Evolutionary conservation across 2,888 invertebrate species (phyloP).

Genomic region (Rhagonycha lutea): DNA sequence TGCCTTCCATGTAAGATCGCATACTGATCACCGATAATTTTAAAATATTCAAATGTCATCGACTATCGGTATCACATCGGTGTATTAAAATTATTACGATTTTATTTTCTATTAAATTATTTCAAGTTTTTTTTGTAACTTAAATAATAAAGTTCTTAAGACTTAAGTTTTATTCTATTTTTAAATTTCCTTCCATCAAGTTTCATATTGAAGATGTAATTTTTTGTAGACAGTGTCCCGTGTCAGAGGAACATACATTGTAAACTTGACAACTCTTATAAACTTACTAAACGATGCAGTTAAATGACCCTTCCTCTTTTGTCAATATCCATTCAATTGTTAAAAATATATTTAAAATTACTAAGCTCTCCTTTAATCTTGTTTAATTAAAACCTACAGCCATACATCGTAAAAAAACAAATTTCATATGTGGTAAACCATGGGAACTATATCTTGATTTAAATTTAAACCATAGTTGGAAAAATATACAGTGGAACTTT

Average conservation of each 20-base stretch:
- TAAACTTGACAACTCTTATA: slow-evolving; percentile 17
- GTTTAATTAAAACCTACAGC: neutral
- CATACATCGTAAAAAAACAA: neutral
- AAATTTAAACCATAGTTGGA: neutral
- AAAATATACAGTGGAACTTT: neutral
- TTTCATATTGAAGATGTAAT: slow-evolving; percentile 10
- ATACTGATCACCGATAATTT: slow-evolving; percentile 47
- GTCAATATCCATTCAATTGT: slow-evolving; percentile 9
- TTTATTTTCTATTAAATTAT: neutral
- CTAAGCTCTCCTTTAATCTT: neutral
- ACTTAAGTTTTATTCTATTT: slow-evolving; percentile 9
- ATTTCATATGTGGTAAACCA: neutral
- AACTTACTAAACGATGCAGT: slow-evolving; percentile 15
- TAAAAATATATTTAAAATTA: neutral
- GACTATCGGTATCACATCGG: slow-evolving; percentile 13
- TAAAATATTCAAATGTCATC: slow-evolving; percentile 50
- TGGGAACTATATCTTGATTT: neutral
- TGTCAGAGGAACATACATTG: slow-evolving; percentile 19
- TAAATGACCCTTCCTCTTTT: slow-evolving; percentile 15
- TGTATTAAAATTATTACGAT: neutral
- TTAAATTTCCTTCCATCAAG: slow-evolving; percentile 15
- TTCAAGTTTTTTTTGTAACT: neutral
- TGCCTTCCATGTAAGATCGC: slow-evolving; percentile 49
- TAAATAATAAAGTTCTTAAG: neutral
- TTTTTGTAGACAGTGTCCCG: slow-evolving; percentile 18